Base-by-base conservation (phyloP, 2,797 vertebrate genomes). In the Parotocinclus haroldoi region DNA sequence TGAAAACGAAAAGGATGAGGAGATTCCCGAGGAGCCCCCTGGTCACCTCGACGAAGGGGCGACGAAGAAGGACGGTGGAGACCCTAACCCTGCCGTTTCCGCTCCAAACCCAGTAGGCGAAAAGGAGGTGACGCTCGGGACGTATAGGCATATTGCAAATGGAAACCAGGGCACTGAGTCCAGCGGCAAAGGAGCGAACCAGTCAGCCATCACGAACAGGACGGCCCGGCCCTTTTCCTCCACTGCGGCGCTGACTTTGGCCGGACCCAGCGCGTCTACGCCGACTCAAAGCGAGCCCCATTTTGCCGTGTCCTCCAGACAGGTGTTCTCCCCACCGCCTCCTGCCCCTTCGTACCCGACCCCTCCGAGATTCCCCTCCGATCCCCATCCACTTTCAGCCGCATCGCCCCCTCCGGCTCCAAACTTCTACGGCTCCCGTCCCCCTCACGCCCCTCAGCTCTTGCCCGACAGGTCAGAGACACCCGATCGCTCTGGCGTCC, bases 171-270 rank as follows among this genome's bases (percentile, higher is more conserved):
- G 74, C 69, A 83, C 78, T 58, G 81, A 86, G 54, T 91, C 85
- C 80, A 91, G 86, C 0, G 91, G 92, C 80, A 91, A 80, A 54
- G 56, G 66, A 9, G 69, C 84, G 51, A 91, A 86, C 76, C 88
- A 93, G 74, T 10, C 77, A 0, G 64, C 89, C 0, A 93, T 93
- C 81, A 79, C 88, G 72, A 99, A 98, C 81, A 88, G 95, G 79
- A 97, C 95, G 0, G 96, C 96, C 77, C 92, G 90, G 68, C 96
- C 96, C 0, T 99, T 98, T 7, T 93, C 95, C 74, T 91, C 91
- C 0, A 85, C 89, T 0, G 68, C 74, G n/a, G 80, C 82, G 1
- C 83, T 87, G 40, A 84, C 76, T 59, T 79, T 79, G 53, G 68
- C 80, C 5, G 81, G 82, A 68, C 39, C 50, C 0, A 4, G 10